Conservation (phyloP, 2,888 invertebrate genomes). For the Troides oblongomaculatus region DNA sequence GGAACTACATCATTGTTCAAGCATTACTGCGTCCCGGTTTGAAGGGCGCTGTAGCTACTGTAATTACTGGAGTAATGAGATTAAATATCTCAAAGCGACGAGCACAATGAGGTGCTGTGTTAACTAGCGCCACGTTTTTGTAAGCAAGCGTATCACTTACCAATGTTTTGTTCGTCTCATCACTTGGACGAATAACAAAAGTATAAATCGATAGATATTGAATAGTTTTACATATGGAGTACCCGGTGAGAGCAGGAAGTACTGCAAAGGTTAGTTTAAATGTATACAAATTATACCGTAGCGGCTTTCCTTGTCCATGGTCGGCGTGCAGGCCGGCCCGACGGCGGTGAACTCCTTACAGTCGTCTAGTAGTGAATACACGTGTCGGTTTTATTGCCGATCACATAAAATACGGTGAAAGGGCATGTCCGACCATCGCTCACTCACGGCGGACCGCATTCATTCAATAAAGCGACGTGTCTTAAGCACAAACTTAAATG, state of each 20-base stretch:
- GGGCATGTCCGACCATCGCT: conserved; percentile 18
- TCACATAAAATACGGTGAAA: conserved; percentile 20
- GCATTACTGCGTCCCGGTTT: no score
- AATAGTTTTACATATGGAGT: neutral
- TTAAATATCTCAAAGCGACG: no score
- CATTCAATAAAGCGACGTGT: conserved; percentile 8
- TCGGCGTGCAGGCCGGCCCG: neutral
- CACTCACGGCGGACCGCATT: conserved; percentile 1
- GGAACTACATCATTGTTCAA: no score
- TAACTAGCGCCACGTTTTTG: no score
- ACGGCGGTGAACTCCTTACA: conserved; percentile 23
- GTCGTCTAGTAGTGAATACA: conserved; percentile 11
- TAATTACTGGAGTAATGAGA: no score
- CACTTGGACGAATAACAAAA: no score
- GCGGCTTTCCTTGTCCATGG: neutral
- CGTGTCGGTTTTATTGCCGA: conserved; percentile 1
- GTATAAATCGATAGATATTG: neutral
- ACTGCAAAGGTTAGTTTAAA: neutral
- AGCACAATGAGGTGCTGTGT: no score
- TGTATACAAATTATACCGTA: neutral
- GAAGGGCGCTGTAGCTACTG: no score
- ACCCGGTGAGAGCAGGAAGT: neutral
- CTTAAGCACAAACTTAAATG: neutral
- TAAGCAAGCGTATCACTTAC: no score
- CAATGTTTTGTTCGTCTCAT: no score